phyloP scores from a whole-genome alignment of 2,888 invertebrate species.

The Fragum whitleyi region DNA sequence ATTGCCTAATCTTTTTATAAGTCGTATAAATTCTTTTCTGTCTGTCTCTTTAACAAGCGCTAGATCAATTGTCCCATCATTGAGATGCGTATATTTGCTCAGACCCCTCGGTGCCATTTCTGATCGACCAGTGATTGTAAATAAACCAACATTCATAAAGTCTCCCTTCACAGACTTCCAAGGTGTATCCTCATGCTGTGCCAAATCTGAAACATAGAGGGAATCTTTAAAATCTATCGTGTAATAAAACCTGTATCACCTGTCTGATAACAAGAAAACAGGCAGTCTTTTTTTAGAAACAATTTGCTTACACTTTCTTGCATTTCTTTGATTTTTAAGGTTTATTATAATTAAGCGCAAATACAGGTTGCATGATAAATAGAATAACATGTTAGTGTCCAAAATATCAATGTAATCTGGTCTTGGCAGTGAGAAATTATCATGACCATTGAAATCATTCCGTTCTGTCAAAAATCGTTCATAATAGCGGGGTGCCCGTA shows the following conservation, averaged over 20 bases:
- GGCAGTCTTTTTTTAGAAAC: too few species aligned
- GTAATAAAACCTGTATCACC: background rate
- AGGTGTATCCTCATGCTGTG: conserved; percentile 72
- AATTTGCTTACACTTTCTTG: too few species aligned
- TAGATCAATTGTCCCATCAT: conserved; percentile 82
- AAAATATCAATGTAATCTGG: too few species aligned
- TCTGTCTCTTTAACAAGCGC: conserved; percentile 79
- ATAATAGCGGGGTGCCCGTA: too few species aligned
- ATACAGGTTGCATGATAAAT: too few species aligned
- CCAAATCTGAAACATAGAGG: conserved; percentile 71
- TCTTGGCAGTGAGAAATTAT: too few species aligned
- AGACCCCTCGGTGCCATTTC: conserved; percentile 81
- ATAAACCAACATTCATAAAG: conserved; percentile 79
- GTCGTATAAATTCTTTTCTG: conserved; percentile 81
- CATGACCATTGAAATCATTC: too few species aligned
- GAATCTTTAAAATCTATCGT: too few species aligned
- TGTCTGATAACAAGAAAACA: background rate
- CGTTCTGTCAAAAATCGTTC: too few species aligned
- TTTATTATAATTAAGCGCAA: too few species aligned
- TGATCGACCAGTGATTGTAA: conserved; percentile 75
- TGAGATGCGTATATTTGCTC: conserved; percentile 81
- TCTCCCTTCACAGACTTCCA: conserved; percentile 79
- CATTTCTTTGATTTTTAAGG: too few species aligned
- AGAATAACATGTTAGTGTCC: too few species aligned
- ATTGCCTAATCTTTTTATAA: conserved; percentile 80